Conservation (phyloP, 2,113 vertebrate genomes). For the Mirounga angustirostris region DNA sequence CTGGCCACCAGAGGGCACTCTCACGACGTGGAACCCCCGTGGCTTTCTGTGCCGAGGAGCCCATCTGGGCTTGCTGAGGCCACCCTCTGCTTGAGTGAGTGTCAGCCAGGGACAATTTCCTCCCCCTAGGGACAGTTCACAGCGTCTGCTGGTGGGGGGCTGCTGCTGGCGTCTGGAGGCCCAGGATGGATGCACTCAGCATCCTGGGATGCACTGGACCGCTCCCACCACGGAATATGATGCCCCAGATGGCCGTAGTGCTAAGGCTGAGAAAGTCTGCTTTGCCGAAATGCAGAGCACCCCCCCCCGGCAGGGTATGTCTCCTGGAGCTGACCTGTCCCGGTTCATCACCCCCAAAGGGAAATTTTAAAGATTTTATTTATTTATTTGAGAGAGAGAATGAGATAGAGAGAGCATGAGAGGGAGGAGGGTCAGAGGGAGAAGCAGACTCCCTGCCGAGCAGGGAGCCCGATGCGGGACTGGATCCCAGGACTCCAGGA, state of each 20-base stretch:
- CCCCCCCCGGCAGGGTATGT: not conserved
- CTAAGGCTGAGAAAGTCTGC: not conserved
- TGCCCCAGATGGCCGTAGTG: not conserved
- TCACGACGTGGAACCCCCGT: not conserved
- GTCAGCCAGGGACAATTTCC: not conserved
- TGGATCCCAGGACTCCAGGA: no score
- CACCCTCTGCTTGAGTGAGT: not conserved
- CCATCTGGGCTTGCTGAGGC: not conserved
- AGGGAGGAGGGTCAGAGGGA: no score
- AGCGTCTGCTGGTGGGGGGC: not conserved
- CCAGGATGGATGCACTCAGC: not conserved
- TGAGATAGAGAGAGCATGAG: no score
- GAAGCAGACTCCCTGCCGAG: no score
- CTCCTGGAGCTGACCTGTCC: not conserved
- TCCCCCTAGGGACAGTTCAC: not conserved
- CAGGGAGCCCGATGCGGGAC: no score
- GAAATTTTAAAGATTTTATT: not conserved
- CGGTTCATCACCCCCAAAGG: no score
- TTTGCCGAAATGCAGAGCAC: not conserved
- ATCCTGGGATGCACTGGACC: no score
- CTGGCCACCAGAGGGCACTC: constrained; percentile 63
- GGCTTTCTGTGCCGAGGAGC: not conserved
- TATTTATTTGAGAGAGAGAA: no score
- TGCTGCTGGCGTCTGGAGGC: not conserved
- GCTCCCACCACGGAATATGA: not conserved